Evolutionary conservation across 1,140 invertebrate genomes (phyloP).

Genomic region (Gryon sp.): DNA sequence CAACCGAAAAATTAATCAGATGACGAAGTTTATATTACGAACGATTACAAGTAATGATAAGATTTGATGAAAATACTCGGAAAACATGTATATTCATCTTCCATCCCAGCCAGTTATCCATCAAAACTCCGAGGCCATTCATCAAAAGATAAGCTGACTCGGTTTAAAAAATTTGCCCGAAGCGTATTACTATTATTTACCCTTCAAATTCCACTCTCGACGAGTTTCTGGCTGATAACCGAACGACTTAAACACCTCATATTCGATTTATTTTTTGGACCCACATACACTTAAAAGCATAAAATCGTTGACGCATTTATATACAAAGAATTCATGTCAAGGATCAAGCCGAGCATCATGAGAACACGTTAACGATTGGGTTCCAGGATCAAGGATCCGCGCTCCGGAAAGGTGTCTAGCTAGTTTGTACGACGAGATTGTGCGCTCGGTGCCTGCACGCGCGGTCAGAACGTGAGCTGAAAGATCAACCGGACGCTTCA

Average conservation of each 20-base stretch:
- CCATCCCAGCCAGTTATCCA: background rate
- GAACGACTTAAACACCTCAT: constrained; percentile 27
- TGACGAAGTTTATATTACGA: too few relatives aligned
- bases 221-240: constrained; percentile 21
- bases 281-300: constrained; percentile 28
- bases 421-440: constrained; percentile 55
- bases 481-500: constrained; percentile 29
- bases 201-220: constrained; percentile 29
- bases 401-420: constrained; percentile 43
- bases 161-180: background rate
- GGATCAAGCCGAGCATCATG: constrained; percentile 51
- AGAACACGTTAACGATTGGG: constrained; percentile 44
- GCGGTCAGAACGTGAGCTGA: constrained; percentile 46
- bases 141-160: constrained; percentile 12
- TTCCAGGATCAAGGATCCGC: constrained; percentile 40
- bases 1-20: too few relatives aligned
- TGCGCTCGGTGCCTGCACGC: constrained; percentile 27
- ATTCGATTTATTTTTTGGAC: constrained; percentile 42
- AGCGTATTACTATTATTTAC: constrained; percentile 19
- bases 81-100: background rate
- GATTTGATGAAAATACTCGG: too few relatives aligned
- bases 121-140: background rate
- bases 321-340: constrained; percentile 44
- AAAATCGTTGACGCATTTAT: constrained; percentile 27
- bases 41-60: too few relatives aligned